Evolutionary conservation across 2,888 invertebrate species (phyloP).

Genomic region (Heliconius aoede): DNA sequence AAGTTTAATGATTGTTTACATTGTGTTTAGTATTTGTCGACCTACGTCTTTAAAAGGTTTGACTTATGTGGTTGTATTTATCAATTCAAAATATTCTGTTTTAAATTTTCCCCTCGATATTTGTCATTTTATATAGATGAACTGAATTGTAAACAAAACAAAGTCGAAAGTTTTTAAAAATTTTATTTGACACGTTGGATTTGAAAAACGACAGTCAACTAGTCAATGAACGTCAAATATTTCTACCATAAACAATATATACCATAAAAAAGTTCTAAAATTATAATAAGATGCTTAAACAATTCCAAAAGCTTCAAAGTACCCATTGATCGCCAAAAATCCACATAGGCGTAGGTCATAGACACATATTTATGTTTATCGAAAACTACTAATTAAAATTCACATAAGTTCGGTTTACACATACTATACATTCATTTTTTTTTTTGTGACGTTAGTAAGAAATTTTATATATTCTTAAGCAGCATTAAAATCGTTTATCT

Average conservation of each 20-base stretch:
- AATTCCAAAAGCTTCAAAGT: conserved; percentile 24
- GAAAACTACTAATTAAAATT: background rate
- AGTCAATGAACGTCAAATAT: conserved; percentile 29
- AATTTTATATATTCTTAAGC: background rate
- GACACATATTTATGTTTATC: background rate
- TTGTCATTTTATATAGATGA: background rate
- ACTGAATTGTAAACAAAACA: conserved; percentile 7
- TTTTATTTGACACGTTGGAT: conserved; percentile 46
- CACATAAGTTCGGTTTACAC: conserved; percentile 2
- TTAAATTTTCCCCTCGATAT: background rate
- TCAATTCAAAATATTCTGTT: conserved; percentile 15
- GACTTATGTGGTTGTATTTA: background rate
- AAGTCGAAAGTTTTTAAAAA: conserved; percentile 22
- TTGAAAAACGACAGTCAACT: conserved; percentile 30
- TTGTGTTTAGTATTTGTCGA: conserved; percentile 1
- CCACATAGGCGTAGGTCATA: background rate
- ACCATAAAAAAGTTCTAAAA: conserved; percentile 31
- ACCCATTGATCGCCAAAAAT: background rate
- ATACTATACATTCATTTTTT: background rate
- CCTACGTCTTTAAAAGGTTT: background rate
- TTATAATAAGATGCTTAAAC: conserved; percentile 22
- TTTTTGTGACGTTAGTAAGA: background rate
- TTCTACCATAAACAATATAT: conserved; percentile 36
- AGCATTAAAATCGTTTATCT: background rate
- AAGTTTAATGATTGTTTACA: conserved; percentile 24